Percentiles rank a stretch among this genome's conserved stretches.
These are phyloP conservation scores for Schizopygopsis pylzovi DNA, from an alignment of 2,797 vertebrate species.

Conservation along the genomic window DNA sequence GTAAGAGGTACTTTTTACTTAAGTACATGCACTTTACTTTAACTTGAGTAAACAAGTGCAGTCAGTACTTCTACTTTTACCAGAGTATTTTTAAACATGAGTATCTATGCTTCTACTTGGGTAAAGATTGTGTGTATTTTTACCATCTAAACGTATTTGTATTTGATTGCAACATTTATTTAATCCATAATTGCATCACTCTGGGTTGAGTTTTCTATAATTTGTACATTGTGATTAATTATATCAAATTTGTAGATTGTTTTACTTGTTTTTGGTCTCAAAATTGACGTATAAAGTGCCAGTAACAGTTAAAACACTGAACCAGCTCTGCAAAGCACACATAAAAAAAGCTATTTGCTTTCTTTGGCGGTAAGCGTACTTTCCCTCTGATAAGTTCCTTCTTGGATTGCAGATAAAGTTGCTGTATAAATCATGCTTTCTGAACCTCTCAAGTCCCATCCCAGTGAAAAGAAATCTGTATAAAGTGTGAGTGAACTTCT, in stretches of 20 bases:
- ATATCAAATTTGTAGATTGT: not conserved
- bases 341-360: slow-evolving; percentile 14
- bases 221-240: not conserved
- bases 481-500: slow-evolving; percentile 72
- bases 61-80: no score
- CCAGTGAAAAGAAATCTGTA: slow-evolving; percentile 40
- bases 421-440: slow-evolving; percentile 36
- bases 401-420: slow-evolving; percentile 49
- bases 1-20: no score
- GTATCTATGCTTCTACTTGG: no score
- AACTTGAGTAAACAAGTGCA: no score
- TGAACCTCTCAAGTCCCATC: slow-evolving; percentile 40
- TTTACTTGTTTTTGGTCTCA: not conserved
- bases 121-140: no score
- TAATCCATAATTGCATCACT: not conserved
- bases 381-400: slow-evolving; percentile 32
- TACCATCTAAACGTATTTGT: not conserved
- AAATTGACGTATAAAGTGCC: not conserved
- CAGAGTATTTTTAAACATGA: no score
- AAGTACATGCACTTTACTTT: no score
- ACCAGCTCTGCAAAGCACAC: not conserved
- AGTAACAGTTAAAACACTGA: slow-evolving; percentile 7
- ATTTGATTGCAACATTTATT: not conserved
- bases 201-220: not conserved
- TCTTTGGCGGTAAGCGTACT: slow-evolving; percentile 17